phyloP scores from a whole-genome alignment of 2,797 vertebrate genomes.

The Neostethus bicornis region DNA sequence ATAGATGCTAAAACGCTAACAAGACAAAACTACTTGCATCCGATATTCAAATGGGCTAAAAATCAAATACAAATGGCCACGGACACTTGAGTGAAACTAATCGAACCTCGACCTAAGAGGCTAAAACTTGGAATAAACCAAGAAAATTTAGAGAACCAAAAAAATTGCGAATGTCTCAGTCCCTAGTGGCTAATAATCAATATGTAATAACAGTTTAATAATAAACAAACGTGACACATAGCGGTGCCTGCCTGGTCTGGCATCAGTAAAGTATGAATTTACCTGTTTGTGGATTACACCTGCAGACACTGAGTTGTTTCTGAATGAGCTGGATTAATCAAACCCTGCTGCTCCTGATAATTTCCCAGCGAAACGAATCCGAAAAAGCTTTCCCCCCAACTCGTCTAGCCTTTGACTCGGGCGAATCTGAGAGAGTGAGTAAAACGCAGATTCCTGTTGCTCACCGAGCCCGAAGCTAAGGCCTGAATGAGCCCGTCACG shows the following conservation, averaged over 20 bases:
- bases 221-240: not conserved
- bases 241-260: slow-evolving; percentile 6
- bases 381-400: slow-evolving; percentile 16
- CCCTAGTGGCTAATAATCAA: not conserved
- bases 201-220: too few relatives aligned
- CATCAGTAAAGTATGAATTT: too few relatives aligned
- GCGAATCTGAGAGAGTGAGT: slow-evolving; percentile 28
- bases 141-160: not conserved
- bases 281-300: slow-evolving; percentile 38
- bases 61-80: too few relatives aligned
- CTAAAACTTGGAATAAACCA: not conserved
- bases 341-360: slow-evolving; percentile 25
- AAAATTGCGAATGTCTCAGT: not conserved
- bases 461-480: slow-evolving; percentile 45
- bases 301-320: slow-evolving; percentile 8
- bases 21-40: too few relatives aligned
- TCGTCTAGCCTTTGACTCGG: slow-evolving; percentile 9
- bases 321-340: slow-evolving; percentile 44
- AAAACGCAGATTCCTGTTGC: slow-evolving; percentile 56
- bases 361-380: slow-evolving; percentile 34
- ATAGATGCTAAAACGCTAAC: too few relatives aligned
- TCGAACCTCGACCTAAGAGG: too few relatives aligned
- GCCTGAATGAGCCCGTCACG: slow-evolving; percentile 31
- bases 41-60: too few relatives aligned
- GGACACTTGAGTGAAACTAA: too few relatives aligned